Conservation (phyloP, 2,797 vertebrate genomes). For the Peromyscus melanophrys region DNA sequence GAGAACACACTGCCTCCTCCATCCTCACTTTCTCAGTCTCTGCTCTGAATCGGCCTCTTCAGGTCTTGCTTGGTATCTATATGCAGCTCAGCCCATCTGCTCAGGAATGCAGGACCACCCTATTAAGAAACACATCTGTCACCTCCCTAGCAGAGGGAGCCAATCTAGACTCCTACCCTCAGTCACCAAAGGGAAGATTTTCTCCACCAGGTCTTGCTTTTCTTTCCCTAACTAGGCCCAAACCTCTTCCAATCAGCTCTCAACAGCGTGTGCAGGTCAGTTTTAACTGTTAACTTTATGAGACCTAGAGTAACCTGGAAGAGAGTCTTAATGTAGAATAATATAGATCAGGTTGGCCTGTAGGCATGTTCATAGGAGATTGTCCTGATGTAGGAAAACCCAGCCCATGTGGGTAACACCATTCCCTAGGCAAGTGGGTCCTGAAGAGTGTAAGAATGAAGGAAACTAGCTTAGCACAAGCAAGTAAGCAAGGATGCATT, state of each 20-base stretch:
- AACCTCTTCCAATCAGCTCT: neutral
- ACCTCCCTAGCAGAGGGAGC: slow-evolving; percentile 38
- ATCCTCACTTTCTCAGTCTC: neutral
- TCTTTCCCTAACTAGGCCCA: neutral
- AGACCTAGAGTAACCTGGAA: neutral
- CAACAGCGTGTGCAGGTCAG: neutral
- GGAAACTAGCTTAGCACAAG: neutral
- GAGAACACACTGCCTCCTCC: neutral
- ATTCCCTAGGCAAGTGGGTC: neutral
- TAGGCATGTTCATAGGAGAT: neutral
- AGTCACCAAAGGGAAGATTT: neutral
- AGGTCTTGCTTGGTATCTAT: neutral
- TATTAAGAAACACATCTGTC: neutral
- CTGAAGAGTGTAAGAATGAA: neutral
- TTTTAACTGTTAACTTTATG: neutral
- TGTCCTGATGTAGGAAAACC: neutral
- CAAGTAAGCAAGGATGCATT: neutral
- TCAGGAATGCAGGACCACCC: neutral
- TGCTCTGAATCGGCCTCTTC: neutral
- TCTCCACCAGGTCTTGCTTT: neutral
- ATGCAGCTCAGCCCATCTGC: neutral
- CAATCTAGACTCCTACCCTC: neutral
- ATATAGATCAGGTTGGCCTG: neutral
- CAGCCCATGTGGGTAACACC: neutral
- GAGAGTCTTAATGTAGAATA: neutral